These are phyloP conservation scores for Chaenogobius annularis DNA, from an alignment of 2,113 vertebrate species.

Conservation along the genomic window DNA sequence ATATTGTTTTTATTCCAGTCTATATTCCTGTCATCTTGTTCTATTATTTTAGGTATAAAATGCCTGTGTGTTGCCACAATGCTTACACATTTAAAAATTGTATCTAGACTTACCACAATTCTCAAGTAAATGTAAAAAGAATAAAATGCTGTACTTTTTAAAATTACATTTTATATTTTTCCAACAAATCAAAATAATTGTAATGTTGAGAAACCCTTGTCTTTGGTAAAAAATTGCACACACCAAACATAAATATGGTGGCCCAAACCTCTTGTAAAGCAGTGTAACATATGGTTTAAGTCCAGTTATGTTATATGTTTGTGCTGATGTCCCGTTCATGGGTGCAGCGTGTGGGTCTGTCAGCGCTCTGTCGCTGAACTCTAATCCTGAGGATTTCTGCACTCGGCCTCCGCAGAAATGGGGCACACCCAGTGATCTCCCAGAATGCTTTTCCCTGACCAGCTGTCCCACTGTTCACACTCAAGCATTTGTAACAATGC, in stretches of 20 bases:
- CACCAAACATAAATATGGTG: too few species aligned
- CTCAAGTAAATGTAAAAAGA: too few species aligned
- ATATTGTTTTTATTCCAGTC: too few species aligned
- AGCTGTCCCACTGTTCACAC: slow-evolving; percentile 43
- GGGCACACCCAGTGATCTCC: slow-evolving; percentile 48
- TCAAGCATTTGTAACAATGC: not conserved
- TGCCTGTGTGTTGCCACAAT: not conserved
- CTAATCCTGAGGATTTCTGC: slow-evolving; percentile 57
- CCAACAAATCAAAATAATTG: too few species aligned
- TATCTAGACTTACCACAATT: not conserved
- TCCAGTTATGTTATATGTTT: too few species aligned
- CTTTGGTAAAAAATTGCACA: not conserved
- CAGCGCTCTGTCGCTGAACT: slow-evolving; percentile 45
- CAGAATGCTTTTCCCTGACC: slow-evolving; percentile 45
- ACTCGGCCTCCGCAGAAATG: slow-evolving; percentile 51
- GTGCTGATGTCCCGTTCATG: not conserved
- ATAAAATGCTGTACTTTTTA: not conserved
- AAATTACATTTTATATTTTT: too few species aligned
- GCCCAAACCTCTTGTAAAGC: too few species aligned
- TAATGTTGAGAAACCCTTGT: not conserved
- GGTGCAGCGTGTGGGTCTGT: slow-evolving; percentile 41
- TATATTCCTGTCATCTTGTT: not conserved
- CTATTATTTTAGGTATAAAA: not conserved
- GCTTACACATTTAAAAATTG: not conserved
- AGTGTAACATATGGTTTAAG: too few species aligned